Percentiles rank a stretch among this genome's conserved stretches.
These are phyloP conservation scores for Mythimna vitellina DNA, from an alignment of 2,888 invertebrate species.

Conservation along the genomic window DNA sequence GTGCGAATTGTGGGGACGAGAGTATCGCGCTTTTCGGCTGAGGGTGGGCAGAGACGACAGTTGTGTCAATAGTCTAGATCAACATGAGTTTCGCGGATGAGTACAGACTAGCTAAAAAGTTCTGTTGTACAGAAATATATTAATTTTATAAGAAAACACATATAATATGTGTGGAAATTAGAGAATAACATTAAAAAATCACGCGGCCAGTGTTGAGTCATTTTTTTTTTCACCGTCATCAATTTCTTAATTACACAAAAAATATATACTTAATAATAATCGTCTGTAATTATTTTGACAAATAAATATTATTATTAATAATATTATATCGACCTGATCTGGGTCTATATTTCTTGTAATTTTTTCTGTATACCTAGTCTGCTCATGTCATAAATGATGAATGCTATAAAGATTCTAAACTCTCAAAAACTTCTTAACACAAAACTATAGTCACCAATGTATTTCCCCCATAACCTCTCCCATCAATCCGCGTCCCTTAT, in stretches of 20 bases:
- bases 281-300: too few species aligned
- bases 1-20: constrained; percentile 56
- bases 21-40: constrained; percentile 47
- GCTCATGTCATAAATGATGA: neutral
- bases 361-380: too few species aligned
- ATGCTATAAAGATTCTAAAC: neutral
- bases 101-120: neutral
- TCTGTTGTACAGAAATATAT: neutral
- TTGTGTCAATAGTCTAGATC: constrained; percentile 58
- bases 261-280: too few species aligned
- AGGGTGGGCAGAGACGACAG: constrained; percentile 49
- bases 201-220: too few species aligned
- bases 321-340: too few species aligned
- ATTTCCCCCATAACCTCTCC: neutral
- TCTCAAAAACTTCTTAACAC: neutral
- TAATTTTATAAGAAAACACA: too few species aligned
- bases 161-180: too few species aligned
- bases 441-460: neutral
- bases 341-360: too few species aligned
- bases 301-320: too few species aligned
- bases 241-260: too few species aligned
- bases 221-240: too few species aligned
- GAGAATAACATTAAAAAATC: too few species aligned
- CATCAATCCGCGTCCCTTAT: constrained; percentile 28
- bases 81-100: constrained; percentile 22